Evolutionary conservation across 1,140 invertebrate genomes (phyloP), one percentile per base, ranked within the genome.

Genomic region (Watersipora subatra): DNA sequence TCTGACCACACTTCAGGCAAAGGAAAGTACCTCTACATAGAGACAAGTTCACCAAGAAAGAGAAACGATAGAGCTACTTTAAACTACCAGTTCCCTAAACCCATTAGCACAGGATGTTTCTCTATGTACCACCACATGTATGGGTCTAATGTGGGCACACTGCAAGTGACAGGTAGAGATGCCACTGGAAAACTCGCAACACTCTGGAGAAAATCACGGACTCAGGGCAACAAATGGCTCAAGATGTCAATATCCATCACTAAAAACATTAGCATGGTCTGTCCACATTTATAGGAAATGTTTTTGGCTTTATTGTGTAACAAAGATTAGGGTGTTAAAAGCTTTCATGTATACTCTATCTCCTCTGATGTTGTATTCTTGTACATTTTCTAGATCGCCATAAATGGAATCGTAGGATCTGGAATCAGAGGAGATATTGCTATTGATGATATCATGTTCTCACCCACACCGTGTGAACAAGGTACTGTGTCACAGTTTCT

Each of bases 121-220:
- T 73, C 71, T 62, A 89, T 90, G 74, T 90, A 83, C 81, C 86
- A 82, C 71, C 88, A 90, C 72, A 90, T 91, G 89, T 88, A 83
- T 70, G 89, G 89, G n/a, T 24, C 19, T 1, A 67, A 68, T 22
- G 73, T 73, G 12, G 76, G 76, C 29, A 69, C 72, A 7, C 64
- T 78, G 55, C 75, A 73, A 65, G 70, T 78, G 12, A 77, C 73
- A 61, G 71, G 62, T 2, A 67, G 65, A n/a, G 34, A 46, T 46
- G 7, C 34, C n/a, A 7, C 7, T 12, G 34, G 34, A 12, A 46
- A 46, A 46, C 7, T 46, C n/a, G n/a, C 34, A 46, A 46, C 7
- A 7, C n/a, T 7, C 1, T 73, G 72, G 73, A 61, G 64, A 22
- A 56, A 67, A 27, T 65, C 67, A 56, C 70, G 72, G 67, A 70